phyloP scores from a whole-genome alignment of 2,888 invertebrate genomes.

The Agrilus biguttatus region DNA sequence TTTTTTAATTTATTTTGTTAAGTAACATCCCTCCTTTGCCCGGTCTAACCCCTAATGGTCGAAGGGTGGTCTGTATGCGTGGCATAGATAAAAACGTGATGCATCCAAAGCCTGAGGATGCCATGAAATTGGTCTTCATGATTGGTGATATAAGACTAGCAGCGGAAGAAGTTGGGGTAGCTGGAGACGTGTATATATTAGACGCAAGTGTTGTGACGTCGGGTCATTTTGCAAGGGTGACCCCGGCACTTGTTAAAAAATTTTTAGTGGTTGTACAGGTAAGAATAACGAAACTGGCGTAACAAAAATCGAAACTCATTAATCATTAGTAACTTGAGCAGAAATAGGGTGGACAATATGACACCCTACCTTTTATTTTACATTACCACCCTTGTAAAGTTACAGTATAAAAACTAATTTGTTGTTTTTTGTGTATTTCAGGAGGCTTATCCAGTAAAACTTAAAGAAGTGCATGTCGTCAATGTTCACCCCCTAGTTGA shows the following conservation, averaged over 20 bases:
- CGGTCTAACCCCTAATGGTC: slow-evolving; percentile 66
- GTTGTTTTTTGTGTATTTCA: slow-evolving; percentile 24
- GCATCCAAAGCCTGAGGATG: slow-evolving; percentile 58
- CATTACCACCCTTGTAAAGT: too few species aligned
- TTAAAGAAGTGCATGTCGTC: slow-evolving; percentile 75
- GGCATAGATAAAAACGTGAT: slow-evolving; percentile 55
- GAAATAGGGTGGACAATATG: too few species aligned
- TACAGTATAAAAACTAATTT: neutral
- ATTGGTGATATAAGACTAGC: slow-evolving; percentile 66
- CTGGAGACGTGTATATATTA: slow-evolving; percentile 69
- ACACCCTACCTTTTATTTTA: too few species aligned
- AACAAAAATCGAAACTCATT: too few species aligned
- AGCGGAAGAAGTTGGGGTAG: slow-evolving; percentile 67
- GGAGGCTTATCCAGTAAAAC: slow-evolving; percentile 78
- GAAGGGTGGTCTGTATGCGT: slow-evolving; percentile 61
- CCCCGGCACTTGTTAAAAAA: slow-evolving; percentile 68
- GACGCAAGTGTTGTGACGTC: slow-evolving; percentile 69
- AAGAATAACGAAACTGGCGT: slow-evolving; percentile 8
- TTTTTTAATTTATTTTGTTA: slow-evolving; percentile 5
- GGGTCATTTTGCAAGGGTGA: slow-evolving; percentile 70
- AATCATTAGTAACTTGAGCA: too few species aligned
- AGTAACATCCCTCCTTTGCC: slow-evolving; percentile 70
- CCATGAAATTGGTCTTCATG: slow-evolving; percentile 73
- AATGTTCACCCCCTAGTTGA: slow-evolving; percentile 73
- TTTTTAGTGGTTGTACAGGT: slow-evolving; percentile 70